phyloP scores from a whole-genome alignment of 2,113 vertebrate species.

The Tonatia bakeri region DNA sequence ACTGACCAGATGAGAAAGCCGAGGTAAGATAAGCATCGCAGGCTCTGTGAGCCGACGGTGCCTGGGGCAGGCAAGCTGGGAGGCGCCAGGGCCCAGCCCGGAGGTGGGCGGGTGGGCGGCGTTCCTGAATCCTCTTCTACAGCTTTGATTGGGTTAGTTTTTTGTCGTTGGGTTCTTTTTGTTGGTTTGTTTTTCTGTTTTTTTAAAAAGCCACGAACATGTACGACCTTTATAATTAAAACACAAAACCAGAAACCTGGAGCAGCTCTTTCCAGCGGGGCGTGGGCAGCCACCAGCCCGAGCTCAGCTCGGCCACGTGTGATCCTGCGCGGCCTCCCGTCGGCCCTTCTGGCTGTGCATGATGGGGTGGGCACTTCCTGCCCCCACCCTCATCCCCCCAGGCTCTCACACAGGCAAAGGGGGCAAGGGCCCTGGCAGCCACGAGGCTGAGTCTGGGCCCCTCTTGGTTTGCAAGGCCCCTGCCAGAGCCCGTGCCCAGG shows the following conservation, averaged over 20 bases:
- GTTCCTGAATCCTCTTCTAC: neutral
- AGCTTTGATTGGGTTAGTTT: neutral
- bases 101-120: neutral
- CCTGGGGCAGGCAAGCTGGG: neutral
- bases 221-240: neutral
- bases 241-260: neutral
- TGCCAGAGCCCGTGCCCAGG: neutral
- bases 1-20: neutral
- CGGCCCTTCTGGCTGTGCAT: neutral
- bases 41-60: neutral
- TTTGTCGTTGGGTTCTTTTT: neutral
- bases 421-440: neutral
- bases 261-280: neutral
- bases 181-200: neutral
- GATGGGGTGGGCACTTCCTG: fast-evolving
- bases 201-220: neutral
- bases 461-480: neutral
- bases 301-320: neutral
- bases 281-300: neutral
- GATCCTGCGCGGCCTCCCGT: fast-evolving
- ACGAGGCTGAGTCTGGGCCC: fast-evolving
- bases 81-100: neutral
- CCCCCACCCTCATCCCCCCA: fast-evolving
- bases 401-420: neutral
- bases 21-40: neutral